Conservation (phyloP, 2,888 invertebrate species). For the Fragum whitleyi region DNA sequence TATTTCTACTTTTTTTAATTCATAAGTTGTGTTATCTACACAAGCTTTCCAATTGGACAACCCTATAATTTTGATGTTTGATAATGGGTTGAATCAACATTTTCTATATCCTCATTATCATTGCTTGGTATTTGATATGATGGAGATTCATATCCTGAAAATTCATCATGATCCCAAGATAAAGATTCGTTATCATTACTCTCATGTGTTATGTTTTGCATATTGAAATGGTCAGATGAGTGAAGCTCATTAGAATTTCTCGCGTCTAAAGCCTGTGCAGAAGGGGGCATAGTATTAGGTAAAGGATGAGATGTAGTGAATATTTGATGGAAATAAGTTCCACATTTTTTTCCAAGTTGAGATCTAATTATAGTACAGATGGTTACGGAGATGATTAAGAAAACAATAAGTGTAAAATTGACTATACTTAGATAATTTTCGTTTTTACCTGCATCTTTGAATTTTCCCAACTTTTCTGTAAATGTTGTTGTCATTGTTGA, state of each 20-base stretch:
- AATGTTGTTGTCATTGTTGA: neutral
- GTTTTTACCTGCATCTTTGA: neutral
- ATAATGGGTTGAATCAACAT: neutral
- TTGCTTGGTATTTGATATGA: neutral
- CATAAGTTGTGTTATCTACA: neutral
- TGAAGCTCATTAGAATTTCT: neutral
- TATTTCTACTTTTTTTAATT: neutral
- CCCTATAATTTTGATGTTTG: neutral
- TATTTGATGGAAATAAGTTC: conserved; percentile 4
- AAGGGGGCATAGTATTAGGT: neutral
- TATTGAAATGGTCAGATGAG: conserved; percentile 2
- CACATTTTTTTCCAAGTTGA: neutral
- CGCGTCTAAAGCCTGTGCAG: neutral
- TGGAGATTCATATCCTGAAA: neutral
- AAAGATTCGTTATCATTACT: neutral
- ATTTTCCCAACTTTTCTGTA: neutral
- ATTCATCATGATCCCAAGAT: conserved; percentile 1
- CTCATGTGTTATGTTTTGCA: neutral
- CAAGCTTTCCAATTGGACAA: neutral
- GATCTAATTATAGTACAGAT: neutral
- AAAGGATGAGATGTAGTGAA: neutral
- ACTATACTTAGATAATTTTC: neutral
- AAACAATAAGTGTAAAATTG: neutral
- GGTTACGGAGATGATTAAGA: neutral
- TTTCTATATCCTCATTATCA: neutral